Base-by-base conservation (phyloP, 2,113 vertebrate species). In the Nothobranchius furzeri region DNA sequence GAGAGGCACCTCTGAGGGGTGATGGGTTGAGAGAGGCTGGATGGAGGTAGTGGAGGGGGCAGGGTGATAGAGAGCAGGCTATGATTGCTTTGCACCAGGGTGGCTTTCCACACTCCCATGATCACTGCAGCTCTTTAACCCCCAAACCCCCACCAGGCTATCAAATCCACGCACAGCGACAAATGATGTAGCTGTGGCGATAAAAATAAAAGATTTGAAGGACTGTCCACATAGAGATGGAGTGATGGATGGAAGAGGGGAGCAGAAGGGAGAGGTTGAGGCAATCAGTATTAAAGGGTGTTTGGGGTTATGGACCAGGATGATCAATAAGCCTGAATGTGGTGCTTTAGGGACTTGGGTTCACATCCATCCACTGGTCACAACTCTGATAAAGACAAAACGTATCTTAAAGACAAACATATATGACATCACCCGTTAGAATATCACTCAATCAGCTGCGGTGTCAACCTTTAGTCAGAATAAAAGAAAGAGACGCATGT, bases 1-100 rank as follows among this genome's bases (percentile, higher is more conserved):
- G 60, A 69, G 82, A 63, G 64, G 78, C 50, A 85, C 51, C 68
- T 75, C 73, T 58, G 76, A 66, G 49, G 76, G 76, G 65, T 75
- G 79, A 78, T 69, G 69, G 85, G 75, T 60, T 78, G 78, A 20
- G 69, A 69, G 82, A 68, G 79, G 77, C 59, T 70, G 83, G 81
- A 58, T 66, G 58, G 79, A 60, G 78, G 74, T 75, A 73, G 62
- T 75, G 9, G 40, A 60, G 78, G 85, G 73, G 75, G 64, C 62
- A 76, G 73, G 81, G 83, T 88, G 82, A 89, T 87, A 77, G 84
- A 90, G 87, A 77, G 82, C 68, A n/a, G 5, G 57, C 69, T 66
- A 70, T 88, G 87, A 89, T 88, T 90, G 85, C 87, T 81, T 82
- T 76, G 8, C 84, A 82, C 73, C 37, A 40, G 60, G 79, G 79